Percentiles rank a stretch among this genome's conserved stretches.
Evolutionary conservation across 1,140 invertebrate species (phyloP).

Genomic region (Drosophila teissieri): DNA sequence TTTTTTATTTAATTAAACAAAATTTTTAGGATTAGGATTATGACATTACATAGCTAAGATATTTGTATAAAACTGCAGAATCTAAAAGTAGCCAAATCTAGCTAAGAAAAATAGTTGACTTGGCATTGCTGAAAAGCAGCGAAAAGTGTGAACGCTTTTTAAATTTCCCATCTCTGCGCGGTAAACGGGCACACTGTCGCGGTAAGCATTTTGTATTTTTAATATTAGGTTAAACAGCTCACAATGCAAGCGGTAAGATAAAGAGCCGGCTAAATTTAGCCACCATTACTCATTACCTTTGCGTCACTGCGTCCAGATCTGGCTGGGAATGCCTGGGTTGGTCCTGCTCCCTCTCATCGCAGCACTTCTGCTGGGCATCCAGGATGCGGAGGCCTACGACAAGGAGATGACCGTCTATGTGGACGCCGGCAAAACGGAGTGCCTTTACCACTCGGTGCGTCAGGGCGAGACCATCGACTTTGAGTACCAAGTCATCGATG

Average conservation of each 20-base stretch:
- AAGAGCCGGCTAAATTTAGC: slow-evolving; percentile 9
- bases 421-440: slow-evolving; percentile 88
- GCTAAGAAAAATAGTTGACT: background rate
- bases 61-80: background rate
- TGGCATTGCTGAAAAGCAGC: background rate
- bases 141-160: background rate
- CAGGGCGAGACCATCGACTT: slow-evolving; percentile 88
- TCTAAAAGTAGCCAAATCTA: background rate
- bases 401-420: slow-evolving; percentile 90
- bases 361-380: background rate
- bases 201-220: background rate
- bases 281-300: background rate
- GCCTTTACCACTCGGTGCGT: slow-evolving; percentile 88
- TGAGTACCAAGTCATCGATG: slow-evolving; percentile 92
- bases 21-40: too few relatives aligned
- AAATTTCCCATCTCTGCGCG: background rate
- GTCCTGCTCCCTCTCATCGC: background rate
- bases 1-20: too few relatives aligned
- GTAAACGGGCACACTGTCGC: background rate
- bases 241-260: slow-evolving; percentile 15
- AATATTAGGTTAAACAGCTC: slow-evolving; percentile 3
- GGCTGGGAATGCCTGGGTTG: background rate
- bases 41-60: too few relatives aligned
- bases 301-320: slow-evolving; percentile 2
- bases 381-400: slow-evolving; percentile 80